These are phyloP conservation scores for Todiramphus saurophagus DNA, from an alignment of 2,113 vertebrate genomes.

Conservation along the genomic window DNA sequence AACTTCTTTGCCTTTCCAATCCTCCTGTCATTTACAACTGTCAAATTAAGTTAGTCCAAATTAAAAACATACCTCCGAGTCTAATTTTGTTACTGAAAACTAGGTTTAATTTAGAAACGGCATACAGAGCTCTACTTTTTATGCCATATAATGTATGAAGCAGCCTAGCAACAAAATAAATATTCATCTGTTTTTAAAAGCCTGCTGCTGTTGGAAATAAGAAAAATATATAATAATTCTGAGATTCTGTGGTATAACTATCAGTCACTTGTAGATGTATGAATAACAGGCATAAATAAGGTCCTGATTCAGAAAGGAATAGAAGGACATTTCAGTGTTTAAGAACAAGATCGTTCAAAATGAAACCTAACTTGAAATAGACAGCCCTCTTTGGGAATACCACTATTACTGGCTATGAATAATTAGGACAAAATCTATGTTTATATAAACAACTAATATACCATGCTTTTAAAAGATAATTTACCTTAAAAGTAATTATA, in stretches of 20 bases:
- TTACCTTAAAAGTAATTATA: background rate
- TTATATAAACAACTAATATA: background rate
- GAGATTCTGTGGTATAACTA: background rate
- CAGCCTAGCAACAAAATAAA: conserved; percentile 3
- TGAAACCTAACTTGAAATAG: background rate
- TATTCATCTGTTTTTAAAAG: background rate
- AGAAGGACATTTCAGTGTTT: background rate
- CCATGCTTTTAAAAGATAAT: background rate
- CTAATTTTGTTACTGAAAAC: background rate
- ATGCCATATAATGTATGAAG: background rate
- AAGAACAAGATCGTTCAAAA: background rate
- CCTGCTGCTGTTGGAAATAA: background rate
- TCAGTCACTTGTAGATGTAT: background rate
- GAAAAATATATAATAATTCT: background rate
- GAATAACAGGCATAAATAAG: background rate
- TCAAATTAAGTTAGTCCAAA: conserved; percentile 48
- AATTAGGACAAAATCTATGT: background rate
- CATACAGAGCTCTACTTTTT: background rate
- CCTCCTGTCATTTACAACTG: conserved; percentile 27
- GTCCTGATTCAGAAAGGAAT: background rate
- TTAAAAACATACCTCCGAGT: conserved; percentile 4
- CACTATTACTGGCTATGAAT: background rate
- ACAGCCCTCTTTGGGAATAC: background rate
- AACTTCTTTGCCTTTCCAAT: conserved; percentile 6
- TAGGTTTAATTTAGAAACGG: background rate